A percentile compares a stretch with the other conserved stretches of the same genome.
These are phyloP conservation scores for Hyperopisus bebe DNA, from an alignment of 2,113 vertebrate genomes.

Conservation along the genomic window DNA sequence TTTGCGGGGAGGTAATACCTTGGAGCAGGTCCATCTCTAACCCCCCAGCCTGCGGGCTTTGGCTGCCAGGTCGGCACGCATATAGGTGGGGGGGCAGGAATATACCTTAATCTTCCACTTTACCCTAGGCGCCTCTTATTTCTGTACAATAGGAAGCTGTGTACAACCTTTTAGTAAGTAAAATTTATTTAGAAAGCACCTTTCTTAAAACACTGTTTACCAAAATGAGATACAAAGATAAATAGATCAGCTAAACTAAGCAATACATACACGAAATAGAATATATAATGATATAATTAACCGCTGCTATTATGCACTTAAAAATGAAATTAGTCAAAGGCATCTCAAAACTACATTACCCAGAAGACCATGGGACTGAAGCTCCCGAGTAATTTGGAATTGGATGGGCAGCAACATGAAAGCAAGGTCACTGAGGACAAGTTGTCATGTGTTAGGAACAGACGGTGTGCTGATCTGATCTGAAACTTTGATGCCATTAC, in stretches of 20 bases:
- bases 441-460: background rate
- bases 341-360: background rate
- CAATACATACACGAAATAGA: too few relatives aligned
- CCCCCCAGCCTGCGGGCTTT: background rate
- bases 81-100: background rate
- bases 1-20: background rate
- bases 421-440: background rate
- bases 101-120: background rate
- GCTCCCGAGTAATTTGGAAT: background rate
- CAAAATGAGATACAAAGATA: too few relatives aligned
- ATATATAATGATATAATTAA: background rate
- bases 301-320: background rate
- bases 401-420: background rate
- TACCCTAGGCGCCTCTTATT: background rate
- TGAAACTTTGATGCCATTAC: background rate
- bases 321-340: background rate
- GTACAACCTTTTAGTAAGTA: background rate
- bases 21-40: background rate
- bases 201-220: too few relatives aligned
- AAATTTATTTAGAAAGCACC: too few relatives aligned
- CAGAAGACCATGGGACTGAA: background rate
- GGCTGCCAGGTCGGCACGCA: background rate
- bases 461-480: background rate
- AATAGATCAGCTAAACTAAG: too few relatives aligned
- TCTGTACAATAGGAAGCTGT: background rate